Conservation (phyloP, 1,140 invertebrate species). For the Rhagoletis pomonella region DNA sequence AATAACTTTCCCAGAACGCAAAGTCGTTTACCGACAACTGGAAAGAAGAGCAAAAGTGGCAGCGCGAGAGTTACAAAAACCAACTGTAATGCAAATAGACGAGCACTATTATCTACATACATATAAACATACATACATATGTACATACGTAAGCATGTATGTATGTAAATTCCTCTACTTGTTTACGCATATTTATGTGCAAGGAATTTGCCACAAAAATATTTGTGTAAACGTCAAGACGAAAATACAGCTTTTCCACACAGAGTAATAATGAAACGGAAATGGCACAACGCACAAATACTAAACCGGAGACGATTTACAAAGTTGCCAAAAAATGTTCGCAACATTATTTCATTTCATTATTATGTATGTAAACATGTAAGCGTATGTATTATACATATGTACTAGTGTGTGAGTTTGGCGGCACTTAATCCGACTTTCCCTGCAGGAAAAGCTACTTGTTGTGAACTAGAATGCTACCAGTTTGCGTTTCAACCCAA, state of each 20-base stretch:
- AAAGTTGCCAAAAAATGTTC: neutral
- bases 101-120: neutral
- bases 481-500: too few relatives aligned
- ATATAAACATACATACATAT: neutral
- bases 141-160: neutral
- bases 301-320: neutral
- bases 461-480: too few relatives aligned
- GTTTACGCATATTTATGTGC: neutral
- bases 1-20: too few relatives aligned
- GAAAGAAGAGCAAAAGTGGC: neutral
- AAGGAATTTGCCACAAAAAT: neutral
- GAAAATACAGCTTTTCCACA: neutral
- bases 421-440: neutral
- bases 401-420: neutral
- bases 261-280: neutral
- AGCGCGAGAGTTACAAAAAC: neutral
- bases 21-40: too few relatives aligned
- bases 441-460: too few relatives aligned
- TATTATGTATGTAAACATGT: neutral
- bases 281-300: neutral
- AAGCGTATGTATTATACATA: neutral
- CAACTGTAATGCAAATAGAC: too few relatives aligned
- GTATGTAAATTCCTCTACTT: neutral
- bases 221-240: conserved; percentile 11
- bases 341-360: neutral